phyloP scores from a whole-genome alignment of 2,113 vertebrate species.

The Hippocampus barbouri region DNA sequence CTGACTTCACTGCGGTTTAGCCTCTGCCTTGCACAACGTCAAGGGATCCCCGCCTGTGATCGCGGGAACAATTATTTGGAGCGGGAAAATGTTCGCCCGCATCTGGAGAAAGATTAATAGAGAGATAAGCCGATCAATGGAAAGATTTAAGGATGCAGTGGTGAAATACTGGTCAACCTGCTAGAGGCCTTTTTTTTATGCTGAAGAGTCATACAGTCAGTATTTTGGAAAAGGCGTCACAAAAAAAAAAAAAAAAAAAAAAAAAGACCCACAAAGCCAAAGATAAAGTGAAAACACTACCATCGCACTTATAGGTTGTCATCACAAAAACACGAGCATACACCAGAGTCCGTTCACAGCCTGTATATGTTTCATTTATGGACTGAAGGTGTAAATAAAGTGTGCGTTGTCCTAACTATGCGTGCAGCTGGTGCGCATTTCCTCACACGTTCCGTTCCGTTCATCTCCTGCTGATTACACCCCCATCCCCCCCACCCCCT shows the following conservation, averaged over 20 bases:
- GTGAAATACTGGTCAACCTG: not conserved
- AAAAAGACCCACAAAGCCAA: too few relatives aligned
- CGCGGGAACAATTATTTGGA: conserved; percentile 38
- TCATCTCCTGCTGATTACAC: not conserved
- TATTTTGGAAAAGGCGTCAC: too few relatives aligned
- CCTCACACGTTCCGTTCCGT: conserved; percentile 22
- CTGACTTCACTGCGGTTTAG: conserved; percentile 66
- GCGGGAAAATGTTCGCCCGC: not conserved
- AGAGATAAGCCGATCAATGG: not conserved
- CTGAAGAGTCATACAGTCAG: too few relatives aligned
- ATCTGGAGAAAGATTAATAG: conserved; percentile 31
- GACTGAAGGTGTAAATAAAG: not conserved
- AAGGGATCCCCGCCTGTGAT: conserved; percentile 50
- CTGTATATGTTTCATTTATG: not conserved
- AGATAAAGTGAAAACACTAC: too few relatives aligned
- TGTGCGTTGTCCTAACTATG: conserved; percentile 11
- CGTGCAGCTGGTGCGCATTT: conserved; percentile 33
- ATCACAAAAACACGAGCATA: not conserved
- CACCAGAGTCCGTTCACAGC: not conserved
- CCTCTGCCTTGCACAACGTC: conserved; percentile 59
- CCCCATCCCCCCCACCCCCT: not conserved
- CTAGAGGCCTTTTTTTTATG: too few relatives aligned
- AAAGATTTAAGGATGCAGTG: not conserved
- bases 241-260: too few relatives aligned
- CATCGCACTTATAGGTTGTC: not conserved